These are phyloP conservation scores for Orientallactaga sibirica DNA, from an alignment of 2,797 vertebrate genomes.

Conservation along the genomic window DNA sequence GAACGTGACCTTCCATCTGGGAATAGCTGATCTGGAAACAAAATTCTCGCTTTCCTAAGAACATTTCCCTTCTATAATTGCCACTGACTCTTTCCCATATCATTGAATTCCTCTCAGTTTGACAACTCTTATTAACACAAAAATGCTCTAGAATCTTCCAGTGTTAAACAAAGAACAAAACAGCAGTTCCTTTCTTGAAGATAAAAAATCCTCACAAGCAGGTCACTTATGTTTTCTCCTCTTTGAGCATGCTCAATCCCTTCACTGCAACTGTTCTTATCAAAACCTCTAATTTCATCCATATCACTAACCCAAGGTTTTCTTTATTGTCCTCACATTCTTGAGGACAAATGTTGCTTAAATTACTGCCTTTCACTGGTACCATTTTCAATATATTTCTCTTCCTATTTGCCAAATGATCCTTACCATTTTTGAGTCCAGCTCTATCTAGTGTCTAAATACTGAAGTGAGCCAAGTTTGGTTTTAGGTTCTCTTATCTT, in stretches of 20 bases:
- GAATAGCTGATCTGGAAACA: not conserved
- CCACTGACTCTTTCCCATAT: not conserved
- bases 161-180: not conserved
- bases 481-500: not conserved
- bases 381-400: not conserved
- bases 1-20: too few species aligned
- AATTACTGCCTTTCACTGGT: not conserved
- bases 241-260: not conserved
- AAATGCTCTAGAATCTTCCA: not conserved
- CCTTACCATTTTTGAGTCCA: not conserved
- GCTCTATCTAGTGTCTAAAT: not conserved
- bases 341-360: not conserved
- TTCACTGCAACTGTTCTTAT: too few species aligned
- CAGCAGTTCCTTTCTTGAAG: not conserved
- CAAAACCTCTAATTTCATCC: not conserved
- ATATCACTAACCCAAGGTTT: too few species aligned
- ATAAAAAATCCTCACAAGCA: not conserved
- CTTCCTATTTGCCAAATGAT: not conserved
- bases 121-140: not conserved
- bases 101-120: not conserved
- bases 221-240: not conserved
- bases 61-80: not conserved
- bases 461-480: not conserved
- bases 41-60: not conserved
- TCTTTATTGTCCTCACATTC: not conserved